These are phyloP conservation scores for Catharus fuscescens DNA, from an alignment of 2,113 vertebrate species.

Conservation along the genomic window DNA sequence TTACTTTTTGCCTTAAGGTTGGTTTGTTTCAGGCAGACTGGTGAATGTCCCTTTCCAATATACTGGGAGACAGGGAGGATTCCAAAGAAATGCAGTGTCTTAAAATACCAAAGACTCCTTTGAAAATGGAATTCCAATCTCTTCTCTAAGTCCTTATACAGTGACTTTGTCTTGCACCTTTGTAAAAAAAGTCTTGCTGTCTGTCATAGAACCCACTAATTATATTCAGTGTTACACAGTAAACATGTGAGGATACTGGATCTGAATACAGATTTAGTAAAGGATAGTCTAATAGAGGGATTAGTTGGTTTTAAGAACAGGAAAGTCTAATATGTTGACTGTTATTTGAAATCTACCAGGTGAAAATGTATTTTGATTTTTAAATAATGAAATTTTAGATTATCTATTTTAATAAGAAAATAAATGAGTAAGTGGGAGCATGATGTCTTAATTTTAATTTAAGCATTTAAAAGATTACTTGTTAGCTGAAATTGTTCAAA, in stretches of 20 bases:
- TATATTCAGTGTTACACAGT: not conserved
- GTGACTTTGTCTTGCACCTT: not conserved
- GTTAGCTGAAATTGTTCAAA: not conserved
- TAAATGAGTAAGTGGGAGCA: not conserved
- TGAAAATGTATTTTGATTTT: not conserved
- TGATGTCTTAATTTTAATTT: not conserved
- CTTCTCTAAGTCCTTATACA: not conserved
- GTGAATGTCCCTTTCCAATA: not conserved
- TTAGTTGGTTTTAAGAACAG: not conserved
- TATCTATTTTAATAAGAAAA: not conserved
- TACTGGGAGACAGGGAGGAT: not conserved
- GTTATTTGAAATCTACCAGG: not conserved
- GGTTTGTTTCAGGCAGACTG: not conserved
- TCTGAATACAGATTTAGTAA: constrained; percentile 8
- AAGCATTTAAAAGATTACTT: not conserved
- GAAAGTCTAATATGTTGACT: not conserved
- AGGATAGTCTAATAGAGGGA: not conserved
- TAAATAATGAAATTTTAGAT: not conserved
- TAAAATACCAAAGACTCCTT: not conserved
- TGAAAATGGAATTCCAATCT: not conserved
- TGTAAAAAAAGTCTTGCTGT: not conserved
- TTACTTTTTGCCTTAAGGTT: not conserved
- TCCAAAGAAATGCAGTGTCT: not conserved
- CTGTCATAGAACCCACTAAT: not conserved
- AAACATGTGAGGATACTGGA: not conserved